Evolutionary conservation across 2,797 vertebrate genomes (phyloP).

Genomic region (Nannoperca obscura): DNA sequence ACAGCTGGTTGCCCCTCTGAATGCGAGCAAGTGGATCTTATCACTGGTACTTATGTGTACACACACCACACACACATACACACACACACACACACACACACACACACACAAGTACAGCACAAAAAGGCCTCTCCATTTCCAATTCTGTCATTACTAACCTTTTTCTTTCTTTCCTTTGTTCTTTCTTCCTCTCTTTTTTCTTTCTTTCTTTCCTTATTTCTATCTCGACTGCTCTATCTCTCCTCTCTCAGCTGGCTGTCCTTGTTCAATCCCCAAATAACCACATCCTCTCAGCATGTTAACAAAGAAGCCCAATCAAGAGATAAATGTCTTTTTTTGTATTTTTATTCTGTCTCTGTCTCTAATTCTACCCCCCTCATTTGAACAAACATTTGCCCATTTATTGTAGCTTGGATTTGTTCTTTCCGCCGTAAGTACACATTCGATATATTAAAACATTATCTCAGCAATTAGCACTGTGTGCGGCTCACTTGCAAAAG

Average conservation of each 20-base stretch:
- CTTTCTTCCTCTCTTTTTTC: constrained; percentile 1
- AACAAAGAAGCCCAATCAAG: constrained; percentile 63
- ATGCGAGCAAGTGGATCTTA: constrained; percentile 72
- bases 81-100: constrained; percentile 19
- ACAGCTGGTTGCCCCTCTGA: constrained; percentile 63
- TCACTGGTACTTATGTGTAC: constrained; percentile 45
- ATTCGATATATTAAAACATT: constrained; percentile 60
- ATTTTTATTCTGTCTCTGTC: constrained; percentile 32
- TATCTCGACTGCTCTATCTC: constrained; percentile 1
- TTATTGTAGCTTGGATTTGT: constrained; percentile 33
- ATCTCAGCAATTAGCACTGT: constrained; percentile 59
- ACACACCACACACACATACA: constrained; percentile 26
- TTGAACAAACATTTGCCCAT: constrained; percentile 36
- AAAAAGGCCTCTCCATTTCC: constrained; percentile 46
- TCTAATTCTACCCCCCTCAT: constrained; percentile 11
- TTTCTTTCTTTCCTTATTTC: constrained; percentile 6
- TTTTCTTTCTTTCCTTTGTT: constrained; percentile 19
- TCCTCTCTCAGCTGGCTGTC: constrained; percentile 56
- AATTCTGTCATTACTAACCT: constrained; percentile 10
- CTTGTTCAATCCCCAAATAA: constrained; percentile 61
- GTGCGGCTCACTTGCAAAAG: constrained; percentile 47
- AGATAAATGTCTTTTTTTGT: constrained; percentile 50
- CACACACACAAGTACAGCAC: constrained; percentile 44
- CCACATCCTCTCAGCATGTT: constrained; percentile 58
- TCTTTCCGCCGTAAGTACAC: constrained; percentile 37